phyloP scores from a whole-genome alignment of 2,888 invertebrate species.

The Pristionchus arcanus region DNA sequence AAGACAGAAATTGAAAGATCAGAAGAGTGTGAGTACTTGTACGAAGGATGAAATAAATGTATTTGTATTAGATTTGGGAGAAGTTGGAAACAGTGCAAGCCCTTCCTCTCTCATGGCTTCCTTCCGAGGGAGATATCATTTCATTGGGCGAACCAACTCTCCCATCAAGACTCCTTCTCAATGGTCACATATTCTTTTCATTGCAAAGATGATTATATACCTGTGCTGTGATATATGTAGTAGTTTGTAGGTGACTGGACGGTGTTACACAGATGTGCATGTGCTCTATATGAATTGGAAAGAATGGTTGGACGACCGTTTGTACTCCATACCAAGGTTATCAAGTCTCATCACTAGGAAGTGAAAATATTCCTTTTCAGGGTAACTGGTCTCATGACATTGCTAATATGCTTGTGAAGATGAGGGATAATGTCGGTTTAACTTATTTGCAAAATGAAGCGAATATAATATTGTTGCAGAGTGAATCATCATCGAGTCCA shows the following conservation, averaged over 20 bases:
- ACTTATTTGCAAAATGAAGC: neutral
- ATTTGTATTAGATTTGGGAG: conserved; percentile 57
- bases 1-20: conserved; percentile 61
- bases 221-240: too few species aligned
- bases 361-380: neutral
- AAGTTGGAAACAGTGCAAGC: conserved; percentile 66
- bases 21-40: neutral
- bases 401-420: conserved; percentile 64
- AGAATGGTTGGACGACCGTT: conserved; percentile 43
- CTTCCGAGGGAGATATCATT: conserved; percentile 66
- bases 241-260: conserved; percentile 53
- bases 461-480: neutral
- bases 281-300: conserved; percentile 51
- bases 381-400: conserved; percentile 70
- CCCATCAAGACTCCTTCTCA: conserved; percentile 60
- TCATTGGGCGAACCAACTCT: conserved; percentile 64
- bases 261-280: conserved; percentile 53
- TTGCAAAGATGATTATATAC: neutral
- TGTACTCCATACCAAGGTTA: conserved; percentile 28
- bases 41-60: too few species aligned
- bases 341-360: neutral
- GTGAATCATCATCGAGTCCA: neutral
- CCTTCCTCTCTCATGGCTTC: conserved; percentile 68
- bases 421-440: conserved; percentile 56
- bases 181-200: neutral